Conservation (phyloP, 2,113 vertebrate genomes). For the Cryptomyrus ogoouensis region DNA sequence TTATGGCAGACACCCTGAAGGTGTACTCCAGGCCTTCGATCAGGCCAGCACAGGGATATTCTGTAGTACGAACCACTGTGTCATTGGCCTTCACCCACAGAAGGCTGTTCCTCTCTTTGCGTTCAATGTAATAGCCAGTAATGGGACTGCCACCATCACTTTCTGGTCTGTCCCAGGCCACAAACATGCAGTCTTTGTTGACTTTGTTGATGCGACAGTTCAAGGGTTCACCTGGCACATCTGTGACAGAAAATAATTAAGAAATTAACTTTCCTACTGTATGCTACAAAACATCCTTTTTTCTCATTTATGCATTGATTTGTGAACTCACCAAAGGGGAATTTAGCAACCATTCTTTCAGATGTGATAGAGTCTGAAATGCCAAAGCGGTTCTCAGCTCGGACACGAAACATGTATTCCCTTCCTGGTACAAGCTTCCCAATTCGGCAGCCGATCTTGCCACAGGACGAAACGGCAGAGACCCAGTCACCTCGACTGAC, state of each 20-base stretch:
- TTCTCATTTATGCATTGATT: background rate
- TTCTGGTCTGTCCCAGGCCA: constrained; percentile 89
- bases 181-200: constrained; percentile 97
- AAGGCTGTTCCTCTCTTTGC: constrained; percentile 94
- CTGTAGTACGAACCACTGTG: constrained; percentile 78
- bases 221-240: constrained; percentile 85
- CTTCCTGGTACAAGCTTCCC: constrained; percentile 91
- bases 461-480: constrained; percentile 74
- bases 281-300: background rate
- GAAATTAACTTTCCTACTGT: background rate
- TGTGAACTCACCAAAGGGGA: constrained; percentile 78
- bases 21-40: constrained; percentile 94
- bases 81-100: constrained; percentile 98
- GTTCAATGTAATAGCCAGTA: constrained; percentile 92
- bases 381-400: constrained; percentile 92
- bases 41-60: constrained; percentile 89
- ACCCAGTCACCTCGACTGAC: constrained; percentile 89
- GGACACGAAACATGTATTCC: constrained; percentile 89
- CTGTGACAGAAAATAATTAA: constrained; percentile 47
- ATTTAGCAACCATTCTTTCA: constrained; percentile 85
- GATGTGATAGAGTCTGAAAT: constrained; percentile 85
- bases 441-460: constrained; percentile 83
- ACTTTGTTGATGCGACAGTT: constrained; percentile 86
- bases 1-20: constrained; percentile 91
- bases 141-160: constrained; percentile 91